Evolutionary conservation across 2,797 vertebrate species (phyloP), one percentile per base, ranked within the genome.

Genomic region (Hydrocynus forskahlii): DNA sequence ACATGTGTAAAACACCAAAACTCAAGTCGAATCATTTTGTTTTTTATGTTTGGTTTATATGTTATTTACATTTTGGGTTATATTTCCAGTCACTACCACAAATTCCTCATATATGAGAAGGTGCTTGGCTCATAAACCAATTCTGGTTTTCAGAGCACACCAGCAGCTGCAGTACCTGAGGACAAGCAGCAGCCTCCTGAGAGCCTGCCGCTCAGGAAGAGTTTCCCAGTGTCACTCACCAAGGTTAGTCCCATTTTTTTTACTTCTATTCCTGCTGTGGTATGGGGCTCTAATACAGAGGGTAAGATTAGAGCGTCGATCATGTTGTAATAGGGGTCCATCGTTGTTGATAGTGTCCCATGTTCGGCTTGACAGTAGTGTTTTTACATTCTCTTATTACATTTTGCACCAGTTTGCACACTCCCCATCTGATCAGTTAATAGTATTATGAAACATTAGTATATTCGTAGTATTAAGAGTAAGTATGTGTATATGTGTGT

Each of bases 161-260:
- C 81, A 70, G 69, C 9, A 5, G 10, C 57, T 81, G 38, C 73
- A 74, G 85, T 54, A 16, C 80, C 72, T 43, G 72, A 52, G 38
- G 86, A 76, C 85, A 89, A 9, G 76, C 81, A 72, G 75, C 85
- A n/a, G 68, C 23, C 73, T 77, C 84, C 85, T 0, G 86, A 90
- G 62, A 80, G 75, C 68, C 83, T 89, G 77, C 25, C 57, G 0
- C 83, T 91, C 55, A 83, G 52, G 81, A 86, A 76, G 55, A 54
- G 62, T 0, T 76, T 82, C 0, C 81, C 83, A 10, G 86, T 87
- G 59, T 19, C 63, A 12, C 74, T 73, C 12, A 59, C 43, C 76
- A 82, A 86, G 80, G 88, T 88, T 59, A 80, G 81, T 52, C 9
- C 25, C 8, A 2, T 2, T 14, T n/a, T 10, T 1, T 75, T 25